Base-by-base conservation (phyloP, 2,888 invertebrate genomes). In the Epiblema foenella region DNA sequence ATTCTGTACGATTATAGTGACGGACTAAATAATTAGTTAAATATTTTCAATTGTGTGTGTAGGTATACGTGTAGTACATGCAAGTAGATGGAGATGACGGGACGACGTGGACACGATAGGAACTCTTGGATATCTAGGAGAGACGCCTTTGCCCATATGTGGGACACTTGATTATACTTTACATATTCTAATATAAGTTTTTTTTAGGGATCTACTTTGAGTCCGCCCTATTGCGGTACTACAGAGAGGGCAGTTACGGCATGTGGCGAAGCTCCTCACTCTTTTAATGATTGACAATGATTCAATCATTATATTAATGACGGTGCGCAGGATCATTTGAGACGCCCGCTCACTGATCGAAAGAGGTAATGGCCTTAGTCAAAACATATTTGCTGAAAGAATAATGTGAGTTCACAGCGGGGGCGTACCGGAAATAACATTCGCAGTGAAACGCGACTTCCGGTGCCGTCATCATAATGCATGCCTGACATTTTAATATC, bases 311-410 rank as follows among this genome's bases (percentile, higher is more conserved):
- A 83, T 83, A 84, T 85, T 84, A 83, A 83, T 79, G 76, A 69
- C 75, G 77, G 77, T 77, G 77, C 77, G 57, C 77, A 75, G 78
- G 77, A 86, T 85, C 83, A 81, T 85, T 85, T 84, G 81, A 79
- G 81, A 81, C 75, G 71, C 52, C 63, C 37, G 52, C 63, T 64
- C 51, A 72, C 69, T 52, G 66, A 75, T 71, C 73, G 78, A 78
- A 80, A 76, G 77, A 84, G 85, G 85, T 89, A 88, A 90, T 88
- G 85, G 88, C 81, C 87, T 78, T 76, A 89, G 93, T 93, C 93
- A 92, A 85, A 93, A 92, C 89, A 91, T 91, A 89, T 89, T 93
- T 91, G 90, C 91, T 85, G 88, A 87, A 87, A 91, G 92, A 93
- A 88, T 92, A 89, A 93, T 92, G 91, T 84, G 81, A 83, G 80